Evolutionary conservation across 1,140 invertebrate species (phyloP), one percentile per base, ranked within the genome.

Genomic region (Lineus longissimus): DNA sequence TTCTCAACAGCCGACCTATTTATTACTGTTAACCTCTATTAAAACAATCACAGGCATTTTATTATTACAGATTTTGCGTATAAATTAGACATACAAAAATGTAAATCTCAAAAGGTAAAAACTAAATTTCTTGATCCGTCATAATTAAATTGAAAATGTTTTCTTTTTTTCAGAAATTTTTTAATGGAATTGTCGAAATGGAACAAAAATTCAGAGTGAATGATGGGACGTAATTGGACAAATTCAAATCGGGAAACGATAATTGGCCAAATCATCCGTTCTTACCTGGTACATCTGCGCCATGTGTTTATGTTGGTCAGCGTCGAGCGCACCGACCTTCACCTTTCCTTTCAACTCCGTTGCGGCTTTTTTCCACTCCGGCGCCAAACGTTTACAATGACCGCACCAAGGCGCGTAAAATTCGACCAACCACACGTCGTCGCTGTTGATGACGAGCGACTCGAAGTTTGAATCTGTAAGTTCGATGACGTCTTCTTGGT

Each of bases 401-500:
- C 84, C 83, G 67, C 85, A 85, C 82, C 84, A 85, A 0, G 96
- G 96, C 17, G 96, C 96, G 82, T 89, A 98, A 85, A 98, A 98
- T 80, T 98, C 95, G 2, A 99, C 93, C 56, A 99, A 76, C 93
- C 94, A 97, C 81, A 95, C 86, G 72, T 97, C 94, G 17, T 95
- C 91, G 4, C 91, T 93, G 57, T 94, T 86, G 59, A 97, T 76
- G 13, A 98, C 95, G 36, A 90, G 74, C 74, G 93, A 88, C 65
- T 97, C 90, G 79, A 99, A 98, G 82, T 98, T 98, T 29, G 87
- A 87, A 76, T 98, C 95, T 0, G 95, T 98, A 43, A 98, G 81
- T 76, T 95, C 92, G 70, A 98, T 84, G 1, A 98, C 95, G 81
- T 94, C 91, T 68, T 88, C 87, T 19, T 79, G 79, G 75, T 86